Base-by-base conservation (phyloP, 2,113 vertebrate species). In the Lophotis ruficrista region DNA sequence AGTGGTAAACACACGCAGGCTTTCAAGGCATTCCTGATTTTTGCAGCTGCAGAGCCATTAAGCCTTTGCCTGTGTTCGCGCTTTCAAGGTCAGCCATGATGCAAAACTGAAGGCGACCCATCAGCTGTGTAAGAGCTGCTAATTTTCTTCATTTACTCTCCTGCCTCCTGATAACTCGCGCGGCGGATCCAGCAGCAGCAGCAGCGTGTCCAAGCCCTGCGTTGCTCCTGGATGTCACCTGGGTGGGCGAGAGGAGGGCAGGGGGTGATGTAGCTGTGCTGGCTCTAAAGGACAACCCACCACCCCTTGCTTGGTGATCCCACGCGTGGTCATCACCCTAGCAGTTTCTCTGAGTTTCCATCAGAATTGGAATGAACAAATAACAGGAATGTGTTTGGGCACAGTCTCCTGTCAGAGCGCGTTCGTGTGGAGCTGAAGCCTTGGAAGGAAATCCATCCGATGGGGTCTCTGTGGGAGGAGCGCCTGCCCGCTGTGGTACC, bases 11-110 rank as follows among this genome's bases (percentile, higher is more conserved):
- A 95, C 5, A 15, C 45, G 2, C 37, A 0, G 14, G 60, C 45
- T 73, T 92, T 96, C 86, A 90, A 88, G 94, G 81, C 84, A 48
- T 90, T 54, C 77, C 92, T 90, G 68, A 83, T 92, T 86, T 92
- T 83, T 92, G 72, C 87, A 86, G 88, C 87, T 88, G 92, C 48
- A 16, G 50, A 73, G 62, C 86, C 35, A 70, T 83, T 75, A 73
- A 87, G 66, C n/a, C 66, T 83, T 79, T 76, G 82, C 78, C 82
- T 86, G 14, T n/a, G 31, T 90, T 84, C 8, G 13, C 72, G 18
- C 64, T 94, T 84, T 69, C 83, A 93, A 94, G 92, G 92, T 95
- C 79, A 92, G 71, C 76, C 51, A 6, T 61, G 93, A 95, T 93
- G 73, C 53, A 86, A 48, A 95, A 64, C 62, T 87, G 87, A 65